Percentiles rank a stretch among this genome's conserved stretches.
Conservation (phyloP, 2,113 vertebrate genomes). For the Andinoacara biseriatus region DNA sequence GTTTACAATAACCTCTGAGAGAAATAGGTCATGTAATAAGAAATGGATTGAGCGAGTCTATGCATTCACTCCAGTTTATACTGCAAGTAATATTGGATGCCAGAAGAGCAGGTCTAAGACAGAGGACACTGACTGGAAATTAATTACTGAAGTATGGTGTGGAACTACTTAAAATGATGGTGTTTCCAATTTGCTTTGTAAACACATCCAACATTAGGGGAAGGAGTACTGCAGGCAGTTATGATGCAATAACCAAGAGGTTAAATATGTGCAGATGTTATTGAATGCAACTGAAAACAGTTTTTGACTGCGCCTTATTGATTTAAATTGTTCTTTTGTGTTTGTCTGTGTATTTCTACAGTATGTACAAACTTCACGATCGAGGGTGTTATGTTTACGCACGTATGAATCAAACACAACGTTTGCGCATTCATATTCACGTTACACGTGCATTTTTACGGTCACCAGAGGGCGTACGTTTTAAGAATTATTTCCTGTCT, state of each 20-base stretch:
- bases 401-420: too few species aligned
- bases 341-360: neutral
- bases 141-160: neutral
- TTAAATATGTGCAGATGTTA: neutral
- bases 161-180: neutral
- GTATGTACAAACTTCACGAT: too few species aligned
- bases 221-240: neutral
- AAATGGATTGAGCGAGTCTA: neutral
- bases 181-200: neutral
- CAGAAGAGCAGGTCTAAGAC: neutral
- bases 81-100: neutral
- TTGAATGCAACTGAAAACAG: neutral
- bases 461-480: too few species aligned
- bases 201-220: neutral
- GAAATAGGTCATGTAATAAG: constrained; percentile 8
- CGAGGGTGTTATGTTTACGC: too few species aligned
- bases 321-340: neutral
- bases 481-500: too few species aligned
- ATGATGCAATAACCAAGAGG: neutral
- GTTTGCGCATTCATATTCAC: too few species aligned
- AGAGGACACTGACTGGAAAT: neutral
- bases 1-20: neutral
- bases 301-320: neutral
- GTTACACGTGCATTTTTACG: too few species aligned
- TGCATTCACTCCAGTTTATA: neutral